Percentiles rank a stretch among this genome's conserved stretches.
Conservation (phyloP, 2,888 invertebrate genomes). For the Drosophila greeni region DNA sequence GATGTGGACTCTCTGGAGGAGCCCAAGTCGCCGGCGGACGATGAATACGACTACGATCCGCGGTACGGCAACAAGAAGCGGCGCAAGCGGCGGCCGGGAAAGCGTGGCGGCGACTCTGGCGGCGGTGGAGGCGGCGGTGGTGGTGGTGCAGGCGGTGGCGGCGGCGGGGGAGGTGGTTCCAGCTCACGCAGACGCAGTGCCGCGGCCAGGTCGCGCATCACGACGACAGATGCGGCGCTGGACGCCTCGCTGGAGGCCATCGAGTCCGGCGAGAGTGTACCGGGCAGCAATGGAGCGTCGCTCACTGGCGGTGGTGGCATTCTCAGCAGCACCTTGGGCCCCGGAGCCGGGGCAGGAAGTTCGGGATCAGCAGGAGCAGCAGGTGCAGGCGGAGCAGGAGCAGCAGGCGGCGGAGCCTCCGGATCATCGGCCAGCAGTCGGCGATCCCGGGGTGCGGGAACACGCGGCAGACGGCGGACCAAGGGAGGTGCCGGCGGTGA, state of each 20-base stretch:
- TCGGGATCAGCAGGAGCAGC: conserved; percentile 3
- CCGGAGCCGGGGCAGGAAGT: conserved; percentile 1
- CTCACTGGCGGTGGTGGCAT: conserved; percentile 12
- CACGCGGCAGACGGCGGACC: conserved; percentile 71
- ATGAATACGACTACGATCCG: conserved; percentile 93
- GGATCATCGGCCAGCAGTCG: conserved; percentile 42
- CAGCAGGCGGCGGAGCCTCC: conserved; percentile 17
- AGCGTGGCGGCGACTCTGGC: conserved; percentile 65
- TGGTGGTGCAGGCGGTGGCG: conserved; percentile 61
- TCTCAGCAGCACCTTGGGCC: conserved; percentile 16
- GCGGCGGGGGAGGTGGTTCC: conserved; percentile 66
- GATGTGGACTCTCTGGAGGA: conserved; percentile 95
- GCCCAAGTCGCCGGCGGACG: conserved; percentile 93
- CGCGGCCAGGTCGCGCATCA: conserved; percentile 55
- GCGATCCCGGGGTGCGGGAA: conserved; percentile 71
- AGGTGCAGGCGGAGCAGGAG: conserved; percentile 13
- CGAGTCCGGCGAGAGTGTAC: conserved; percentile 53
- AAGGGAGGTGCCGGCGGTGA: conserved; percentile 60
- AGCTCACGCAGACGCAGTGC: conserved; percentile 74
- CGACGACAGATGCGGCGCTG: conserved; percentile 62
- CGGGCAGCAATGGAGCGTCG: conserved; percentile 25
- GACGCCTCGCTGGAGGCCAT: conserved; percentile 63
- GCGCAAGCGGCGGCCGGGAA: conserved; percentile 77
- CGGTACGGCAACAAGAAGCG: conserved; percentile 79
- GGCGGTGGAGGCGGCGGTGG: conserved; percentile 69